These are phyloP conservation scores for Apantesis nais DNA, from an alignment of 2,888 invertebrate species.

Conservation along the genomic window DNA sequence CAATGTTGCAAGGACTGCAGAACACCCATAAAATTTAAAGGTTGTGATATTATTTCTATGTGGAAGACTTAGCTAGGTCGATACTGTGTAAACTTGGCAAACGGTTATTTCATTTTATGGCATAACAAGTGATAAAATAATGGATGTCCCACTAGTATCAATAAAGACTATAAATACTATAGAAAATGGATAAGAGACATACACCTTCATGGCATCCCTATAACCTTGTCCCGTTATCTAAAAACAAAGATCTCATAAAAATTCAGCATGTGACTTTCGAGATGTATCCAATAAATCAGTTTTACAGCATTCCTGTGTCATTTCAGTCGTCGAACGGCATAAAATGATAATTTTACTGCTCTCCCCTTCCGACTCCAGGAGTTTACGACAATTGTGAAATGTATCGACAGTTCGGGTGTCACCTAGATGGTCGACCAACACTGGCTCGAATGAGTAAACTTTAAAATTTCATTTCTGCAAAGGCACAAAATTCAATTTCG, in stretches of 20 bases:
- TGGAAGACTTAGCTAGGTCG: neutral
- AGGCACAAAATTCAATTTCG: conserved; percentile 58
- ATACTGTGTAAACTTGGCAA: neutral
- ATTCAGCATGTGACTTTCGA: conserved; percentile 82
- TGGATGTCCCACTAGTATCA: neutral
- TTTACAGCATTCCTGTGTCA: conserved; percentile 85
- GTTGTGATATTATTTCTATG: neutral
- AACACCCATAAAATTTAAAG: neutral
- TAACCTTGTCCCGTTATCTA: conserved; percentile 62
- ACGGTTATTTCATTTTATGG: neutral
- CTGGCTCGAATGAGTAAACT: conserved; percentile 38
- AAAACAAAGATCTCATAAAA: conserved; percentile 83
- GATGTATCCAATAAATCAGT: conserved; percentile 85
- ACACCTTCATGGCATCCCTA: conserved; percentile 14
- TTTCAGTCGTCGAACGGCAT: conserved; percentile 85
- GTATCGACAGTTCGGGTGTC: conserved; percentile 84
- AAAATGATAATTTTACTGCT: conserved; percentile 85
- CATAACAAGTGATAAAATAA: neutral
- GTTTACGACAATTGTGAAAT: conserved; percentile 86
- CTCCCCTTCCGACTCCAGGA: conserved; percentile 82
- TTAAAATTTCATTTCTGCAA: conserved; percentile 46
- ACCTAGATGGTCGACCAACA: conserved; percentile 73
- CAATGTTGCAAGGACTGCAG: neutral
- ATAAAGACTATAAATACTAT: neutral
- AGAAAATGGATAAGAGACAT: conserved; percentile 6